Conservation (phyloP, 2,113 vertebrate species). For the Rhinoptilus africanus region DNA sequence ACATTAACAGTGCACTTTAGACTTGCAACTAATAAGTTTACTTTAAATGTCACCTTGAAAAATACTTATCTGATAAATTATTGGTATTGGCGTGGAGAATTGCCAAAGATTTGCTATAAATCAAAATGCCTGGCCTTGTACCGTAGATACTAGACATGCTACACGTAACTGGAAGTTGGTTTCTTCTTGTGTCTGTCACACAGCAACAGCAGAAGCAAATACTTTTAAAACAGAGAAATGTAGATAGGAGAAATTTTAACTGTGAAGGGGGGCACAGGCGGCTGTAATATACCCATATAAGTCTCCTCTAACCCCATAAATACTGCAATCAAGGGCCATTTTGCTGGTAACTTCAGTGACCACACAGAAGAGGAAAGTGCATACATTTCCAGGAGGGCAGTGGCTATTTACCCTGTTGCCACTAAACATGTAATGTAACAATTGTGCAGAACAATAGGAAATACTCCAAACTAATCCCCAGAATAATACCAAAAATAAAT, state of each 20-base stretch:
- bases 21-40: not conserved
- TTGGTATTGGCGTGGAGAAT: not conserved
- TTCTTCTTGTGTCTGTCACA: not conserved
- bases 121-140: not conserved
- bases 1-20: not conserved
- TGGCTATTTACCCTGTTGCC: not conserved
- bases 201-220: not conserved
- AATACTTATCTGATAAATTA: not conserved
- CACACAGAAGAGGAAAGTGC: not conserved
- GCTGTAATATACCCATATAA: not conserved
- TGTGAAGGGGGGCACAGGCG: not conserved
- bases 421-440: not conserved
- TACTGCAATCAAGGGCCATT: not conserved
- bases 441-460: not conserved
- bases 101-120: not conserved
- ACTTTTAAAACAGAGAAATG: not conserved
- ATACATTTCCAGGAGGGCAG: not conserved
- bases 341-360: not conserved
- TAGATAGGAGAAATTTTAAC: not conserved
- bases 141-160: not conserved
- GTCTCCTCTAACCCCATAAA: not conserved
- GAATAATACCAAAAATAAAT: not conserved
- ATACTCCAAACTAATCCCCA: not conserved
- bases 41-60: not conserved
- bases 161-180: fast-evolving